These are phyloP conservation scores for Geodia barretti DNA, from an alignment of 37 sponge, comb jelly and placozoan genomes.

Conservation along the genomic window DNA sequence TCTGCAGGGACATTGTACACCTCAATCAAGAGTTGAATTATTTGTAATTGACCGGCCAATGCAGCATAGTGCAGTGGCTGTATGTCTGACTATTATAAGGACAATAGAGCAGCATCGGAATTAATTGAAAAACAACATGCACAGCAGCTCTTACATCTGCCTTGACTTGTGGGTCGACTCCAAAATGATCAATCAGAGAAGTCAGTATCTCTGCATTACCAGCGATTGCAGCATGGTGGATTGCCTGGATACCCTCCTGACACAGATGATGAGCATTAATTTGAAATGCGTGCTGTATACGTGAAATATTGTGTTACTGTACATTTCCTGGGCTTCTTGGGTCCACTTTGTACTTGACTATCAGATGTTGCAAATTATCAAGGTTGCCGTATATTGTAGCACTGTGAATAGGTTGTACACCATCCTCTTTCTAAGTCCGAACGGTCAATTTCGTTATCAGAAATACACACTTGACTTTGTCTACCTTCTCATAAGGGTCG, in stretches of 20 bases:
- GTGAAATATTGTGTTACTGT: no score
- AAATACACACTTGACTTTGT: not conserved
- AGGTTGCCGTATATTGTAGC: not conserved
- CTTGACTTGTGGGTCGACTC: constrained; percentile 28
- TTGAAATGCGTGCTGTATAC: no score
- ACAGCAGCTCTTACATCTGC: constrained; percentile 23
- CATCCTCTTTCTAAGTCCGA: not conserved
- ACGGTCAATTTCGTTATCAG: not conserved
- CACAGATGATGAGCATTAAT: no score
- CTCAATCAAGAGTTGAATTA: constrained; percentile 8
- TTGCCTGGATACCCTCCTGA: constrained; percentile 10
- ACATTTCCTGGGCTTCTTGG: not conserved
- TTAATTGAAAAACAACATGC: no score
- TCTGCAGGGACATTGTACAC: not conserved
- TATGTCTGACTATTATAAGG: not conserved
- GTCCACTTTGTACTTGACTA: not conserved
- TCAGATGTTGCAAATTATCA: not conserved
- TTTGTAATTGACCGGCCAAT: not conserved
- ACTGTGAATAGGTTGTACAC: constrained; percentile 5
- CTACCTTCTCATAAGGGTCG: not conserved
- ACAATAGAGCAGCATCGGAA: not conserved
- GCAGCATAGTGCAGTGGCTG: constrained; percentile 24
- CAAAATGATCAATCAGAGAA: constrained; percentile 18
- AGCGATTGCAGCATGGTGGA: constrained; percentile 15
- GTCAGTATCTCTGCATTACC: constrained; percentile 1